Percentiles rank a stretch among this genome's conserved stretches.
Evolutionary conservation across 2,888 invertebrate species (phyloP).

Genomic region (Drosophila tanythrix): DNA sequence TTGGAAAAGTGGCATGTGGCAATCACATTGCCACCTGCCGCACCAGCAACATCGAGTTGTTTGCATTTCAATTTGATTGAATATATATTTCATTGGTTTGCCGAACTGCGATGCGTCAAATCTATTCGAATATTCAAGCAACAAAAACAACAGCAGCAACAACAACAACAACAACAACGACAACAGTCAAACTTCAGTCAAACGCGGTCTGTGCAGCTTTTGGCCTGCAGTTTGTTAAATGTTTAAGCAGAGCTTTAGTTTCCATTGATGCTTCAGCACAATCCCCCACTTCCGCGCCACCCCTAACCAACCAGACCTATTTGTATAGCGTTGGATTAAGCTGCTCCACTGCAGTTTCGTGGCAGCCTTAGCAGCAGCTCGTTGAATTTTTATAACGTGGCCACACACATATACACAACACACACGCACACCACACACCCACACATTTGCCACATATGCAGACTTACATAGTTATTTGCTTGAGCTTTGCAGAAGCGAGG

Average conservation of each 20-base stretch:
- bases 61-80: constrained; percentile 78
- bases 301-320: constrained; percentile 36
- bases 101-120: constrained; percentile 55
- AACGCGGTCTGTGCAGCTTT: constrained; percentile 72
- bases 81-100: constrained; percentile 71
- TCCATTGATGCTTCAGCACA: constrained; percentile 25
- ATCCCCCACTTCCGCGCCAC: neutral
- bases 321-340: constrained; percentile 57
- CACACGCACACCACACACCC: constrained; percentile 1
- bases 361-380: constrained; percentile 59
- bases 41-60: constrained; percentile 52
- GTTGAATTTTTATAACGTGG: constrained; percentile 76
- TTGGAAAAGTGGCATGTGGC: constrained; percentile 38
- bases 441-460: constrained; percentile 1
- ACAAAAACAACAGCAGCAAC: constrained; percentile 16
- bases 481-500: constrained; percentile 27
- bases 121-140: constrained; percentile 63
- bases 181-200: constrained; percentile 67
- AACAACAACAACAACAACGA: constrained; percentile 22
- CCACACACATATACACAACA: constrained; percentile 41
- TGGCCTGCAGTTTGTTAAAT: constrained; percentile 76
- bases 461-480: constrained; percentile 36
- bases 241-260: constrained; percentile 72
- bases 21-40: constrained; percentile 27
- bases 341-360: constrained; percentile 32